Base-by-base conservation (phyloP, 2,888 invertebrate species). In the Oxytorus armatus region DNA sequence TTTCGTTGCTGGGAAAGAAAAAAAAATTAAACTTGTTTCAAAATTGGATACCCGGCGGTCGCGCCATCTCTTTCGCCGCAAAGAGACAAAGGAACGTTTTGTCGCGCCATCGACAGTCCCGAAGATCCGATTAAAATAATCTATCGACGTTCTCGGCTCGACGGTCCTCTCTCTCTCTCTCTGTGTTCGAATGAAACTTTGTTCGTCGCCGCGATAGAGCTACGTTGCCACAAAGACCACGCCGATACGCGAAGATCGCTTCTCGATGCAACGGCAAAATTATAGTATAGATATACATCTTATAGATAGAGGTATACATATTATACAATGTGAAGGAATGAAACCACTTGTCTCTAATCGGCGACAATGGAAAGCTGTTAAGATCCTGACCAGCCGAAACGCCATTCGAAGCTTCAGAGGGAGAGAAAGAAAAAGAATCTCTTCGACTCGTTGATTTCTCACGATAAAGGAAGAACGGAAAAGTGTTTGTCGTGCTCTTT, bases 301-400 rank as follows among this genome's bases (percentile, higher is more conserved):
- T 29, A 29, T 53, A 49, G 25, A 63, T 18, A 18, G 14, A 25
- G 5, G 11, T 23, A 14, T 8, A 3, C 14, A 44, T 33, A 66
- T 14, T 63, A 51, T 55, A 69, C 25, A 55, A 69, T 63, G 18
- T 47, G 44, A 8, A 55, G 70, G 51, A 77, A 86, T 86, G 86
- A 86, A 85, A 86, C 86, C 85, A 85, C 87, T 89, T 86, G 88
- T 86, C 88, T 83, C 86, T 85, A 88, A 89, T 86, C 86, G 86
- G 82, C 61, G 83, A 90, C 89, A 90, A 89, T 90, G 85, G 87
- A 80, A 79, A 84, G 85, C 86, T 84, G 86, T 86, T 86, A 86
- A 86, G 78, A 69, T 61, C 42, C 66, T 51, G 69, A 49, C 53
- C 59, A 63, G 77, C 61, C 75, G 74, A 79, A 74, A 65, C n/a